Evolutionary conservation across 2,113 vertebrate species (phyloP).

Genomic region (Rhea pennata): DNA sequence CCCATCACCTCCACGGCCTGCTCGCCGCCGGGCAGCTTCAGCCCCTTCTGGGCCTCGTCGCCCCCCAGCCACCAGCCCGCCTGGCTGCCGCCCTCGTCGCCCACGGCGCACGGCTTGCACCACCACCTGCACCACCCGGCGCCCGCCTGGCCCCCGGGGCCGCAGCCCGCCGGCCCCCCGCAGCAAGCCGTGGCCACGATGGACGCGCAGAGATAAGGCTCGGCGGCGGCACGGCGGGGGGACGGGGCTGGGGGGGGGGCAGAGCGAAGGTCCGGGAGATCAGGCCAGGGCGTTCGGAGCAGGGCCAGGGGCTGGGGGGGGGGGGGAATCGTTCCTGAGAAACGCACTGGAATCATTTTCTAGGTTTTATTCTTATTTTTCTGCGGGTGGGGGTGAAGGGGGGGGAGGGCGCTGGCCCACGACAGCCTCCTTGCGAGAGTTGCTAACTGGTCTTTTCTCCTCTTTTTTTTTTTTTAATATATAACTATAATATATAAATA

Average conservation of each 20-base stretch:
- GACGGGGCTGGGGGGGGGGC: not conserved
- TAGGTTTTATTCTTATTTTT: slow-evolving; percentile 69
- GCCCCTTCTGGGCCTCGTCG: slow-evolving; percentile 90
- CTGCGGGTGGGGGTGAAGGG: not conserved
- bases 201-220: slow-evolving; percentile 90
- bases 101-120: slow-evolving; percentile 80
- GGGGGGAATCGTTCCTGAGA: slow-evolving; percentile 64
- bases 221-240: not conserved
- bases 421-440: slow-evolving; percentile 50
- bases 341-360: slow-evolving; percentile 79
- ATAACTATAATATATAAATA: slow-evolving; percentile 82
- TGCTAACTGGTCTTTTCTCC: slow-evolving; percentile 40
- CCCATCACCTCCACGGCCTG: slow-evolving; percentile 85
- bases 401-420: slow-evolving; percentile 10
- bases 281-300: slow-evolving; percentile 7
- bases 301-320: no score
- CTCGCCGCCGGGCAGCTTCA: slow-evolving; percentile 82
- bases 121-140: slow-evolving; percentile 82
- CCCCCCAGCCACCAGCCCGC: slow-evolving; percentile 85
- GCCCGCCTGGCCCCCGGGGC: slow-evolving; percentile 85
- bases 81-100: slow-evolving; percentile 87
- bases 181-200: slow-evolving; percentile 84
- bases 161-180: slow-evolving; percentile 76
- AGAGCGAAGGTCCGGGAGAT: not conserved
- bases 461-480: slow-evolving; percentile 67